Conservation (phyloP, 2,113 vertebrate species). For the Pelodiscus sinensis region DNA sequence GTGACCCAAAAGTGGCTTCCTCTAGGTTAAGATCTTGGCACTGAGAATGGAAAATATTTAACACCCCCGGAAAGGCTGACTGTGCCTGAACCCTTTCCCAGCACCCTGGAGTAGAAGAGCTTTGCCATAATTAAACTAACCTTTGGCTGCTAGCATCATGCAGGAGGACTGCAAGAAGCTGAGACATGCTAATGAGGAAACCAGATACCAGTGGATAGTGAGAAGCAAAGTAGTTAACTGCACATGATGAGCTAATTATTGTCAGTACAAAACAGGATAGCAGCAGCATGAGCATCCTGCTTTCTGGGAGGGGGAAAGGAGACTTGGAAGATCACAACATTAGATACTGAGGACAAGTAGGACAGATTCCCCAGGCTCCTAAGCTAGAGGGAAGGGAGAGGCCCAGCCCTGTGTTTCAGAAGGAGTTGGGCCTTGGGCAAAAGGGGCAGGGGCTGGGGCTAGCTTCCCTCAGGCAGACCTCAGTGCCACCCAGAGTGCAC, state of each 20-base stretch:
- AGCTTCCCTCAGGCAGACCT: no score
- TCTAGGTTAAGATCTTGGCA: slow-evolving; percentile 70
- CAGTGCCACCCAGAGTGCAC: no score
- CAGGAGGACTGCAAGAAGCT: background rate
- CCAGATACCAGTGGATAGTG: slow-evolving; percentile 29
- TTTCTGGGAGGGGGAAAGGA: slow-evolving; percentile 15
- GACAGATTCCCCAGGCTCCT: no score
- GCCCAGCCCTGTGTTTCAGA: no score
- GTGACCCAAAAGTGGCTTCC: slow-evolving; percentile 62
- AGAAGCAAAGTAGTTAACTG: slow-evolving; percentile 52
- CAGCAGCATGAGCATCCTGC: background rate
- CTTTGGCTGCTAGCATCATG: no score
- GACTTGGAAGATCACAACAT: background rate
- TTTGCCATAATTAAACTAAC: background rate
- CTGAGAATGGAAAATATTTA: slow-evolving; percentile 73
- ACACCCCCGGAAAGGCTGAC: slow-evolving; percentile 33
- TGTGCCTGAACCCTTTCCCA: slow-evolving; percentile 14
- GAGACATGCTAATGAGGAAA: slow-evolving; percentile 58
- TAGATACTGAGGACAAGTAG: background rate
- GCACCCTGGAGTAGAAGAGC: slow-evolving; percentile 42
- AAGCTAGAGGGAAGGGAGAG: no score
- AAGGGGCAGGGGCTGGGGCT: no score
- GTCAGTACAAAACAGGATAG: slow-evolving; percentile 52
- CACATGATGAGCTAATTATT: slow-evolving; percentile 56
- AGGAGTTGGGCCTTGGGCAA: no score